Base-by-base conservation (phyloP, 2,113 vertebrate species). In the Saguinus imperator region DNA sequence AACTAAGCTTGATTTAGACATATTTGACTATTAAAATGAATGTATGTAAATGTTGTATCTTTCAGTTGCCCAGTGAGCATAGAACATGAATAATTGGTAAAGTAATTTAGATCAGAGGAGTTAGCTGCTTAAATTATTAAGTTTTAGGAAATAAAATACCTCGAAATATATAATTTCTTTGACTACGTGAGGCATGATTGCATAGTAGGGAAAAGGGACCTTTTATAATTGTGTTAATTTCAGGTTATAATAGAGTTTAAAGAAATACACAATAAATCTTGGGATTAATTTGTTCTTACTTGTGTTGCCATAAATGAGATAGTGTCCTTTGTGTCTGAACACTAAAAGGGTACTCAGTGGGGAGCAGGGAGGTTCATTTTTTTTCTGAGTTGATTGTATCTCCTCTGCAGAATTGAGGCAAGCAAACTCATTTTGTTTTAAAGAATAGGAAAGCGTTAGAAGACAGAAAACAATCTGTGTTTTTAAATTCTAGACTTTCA, bases 181-280 rank as follows among this genome's bases (percentile, higher is more conserved):
- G 50, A 73, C 27, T 79, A 76, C 93, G 87, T 91, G 61, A 92
- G 35, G 45, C 27, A 32, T 96, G 57, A 82, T 76, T 91, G 25
- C 23, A 50, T 84, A n/a, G 8, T 52, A 32, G 40, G 40, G 32
- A 84, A 68, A 89, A 89, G 66, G 61, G 37, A 1, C 18, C 52
- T 89, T 95, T 96, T 91, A 35, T 50, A 73, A 43, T 55, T 79
- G 32, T 84, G 88, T 92, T 97, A 75, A 87, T 94, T 95, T 96
- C 64, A 87, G 14, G 66, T 97, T 95, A 77, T 89, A 87, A 91
- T 87, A 94, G 29, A 94, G 48, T 96, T 95, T 77, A 88, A 93
- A 85, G 93, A 95, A 87, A 52, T 97, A 50, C 29, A 52, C 21
- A 81, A 12, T 97, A 73, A 64, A 92, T 81, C 45, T 97, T 93